These are phyloP conservation scores for Hecatera dysodea DNA, from an alignment of 2,888 invertebrate species.

Conservation along the genomic window DNA sequence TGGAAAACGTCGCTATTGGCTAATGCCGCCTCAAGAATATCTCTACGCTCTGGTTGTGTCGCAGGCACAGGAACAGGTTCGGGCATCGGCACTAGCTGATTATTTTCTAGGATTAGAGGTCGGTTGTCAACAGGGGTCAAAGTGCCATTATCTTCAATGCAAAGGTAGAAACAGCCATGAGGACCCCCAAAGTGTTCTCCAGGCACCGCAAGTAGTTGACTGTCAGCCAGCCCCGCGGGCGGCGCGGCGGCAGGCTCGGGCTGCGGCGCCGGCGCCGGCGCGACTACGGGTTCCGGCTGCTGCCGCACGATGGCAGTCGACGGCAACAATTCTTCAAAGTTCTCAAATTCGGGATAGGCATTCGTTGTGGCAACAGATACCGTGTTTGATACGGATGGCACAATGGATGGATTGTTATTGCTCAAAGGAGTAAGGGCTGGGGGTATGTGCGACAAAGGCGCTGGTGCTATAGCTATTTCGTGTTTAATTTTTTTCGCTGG, in stretches of 20 bases:
- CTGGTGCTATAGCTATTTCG: slow-evolving; percentile 79
- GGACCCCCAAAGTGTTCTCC: slow-evolving; percentile 94
- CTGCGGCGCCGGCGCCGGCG: slow-evolving; percentile 58
- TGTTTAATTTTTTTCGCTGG: slow-evolving; percentile 82
- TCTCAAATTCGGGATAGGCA: slow-evolving; percentile 80
- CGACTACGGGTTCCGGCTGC: slow-evolving; percentile 67
- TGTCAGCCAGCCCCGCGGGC: slow-evolving; percentile 86
- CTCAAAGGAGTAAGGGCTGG: slow-evolving; percentile 75
- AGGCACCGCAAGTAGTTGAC: slow-evolving; percentile 93
- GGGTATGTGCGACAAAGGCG: slow-evolving; percentile 65
- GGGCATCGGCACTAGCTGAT: slow-evolving; percentile 86
- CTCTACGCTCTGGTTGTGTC: slow-evolving; percentile 90
- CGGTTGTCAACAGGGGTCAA: slow-evolving; percentile 94
- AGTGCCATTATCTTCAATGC: slow-evolving; percentile 93
- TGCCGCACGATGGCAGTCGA: slow-evolving; percentile 86
- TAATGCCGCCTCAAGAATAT: slow-evolving; percentile 94
- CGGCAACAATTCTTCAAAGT: slow-evolving; percentile 87
- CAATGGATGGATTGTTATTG: slow-evolving; percentile 65
- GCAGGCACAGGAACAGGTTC: slow-evolving; percentile 77
- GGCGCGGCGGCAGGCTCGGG: slow-evolving; percentile 69
- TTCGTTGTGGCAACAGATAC: slow-evolving; percentile 72
- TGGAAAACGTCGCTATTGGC: slow-evolving; percentile 94
- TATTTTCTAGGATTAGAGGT: slow-evolving; percentile 90
- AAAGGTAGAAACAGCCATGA: slow-evolving; percentile 93
- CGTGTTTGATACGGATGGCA: slow-evolving; percentile 72